Evolutionary conservation across 2,113 vertebrate genomes (phyloP).

Genomic region (Oreochromis spilurus): DNA sequence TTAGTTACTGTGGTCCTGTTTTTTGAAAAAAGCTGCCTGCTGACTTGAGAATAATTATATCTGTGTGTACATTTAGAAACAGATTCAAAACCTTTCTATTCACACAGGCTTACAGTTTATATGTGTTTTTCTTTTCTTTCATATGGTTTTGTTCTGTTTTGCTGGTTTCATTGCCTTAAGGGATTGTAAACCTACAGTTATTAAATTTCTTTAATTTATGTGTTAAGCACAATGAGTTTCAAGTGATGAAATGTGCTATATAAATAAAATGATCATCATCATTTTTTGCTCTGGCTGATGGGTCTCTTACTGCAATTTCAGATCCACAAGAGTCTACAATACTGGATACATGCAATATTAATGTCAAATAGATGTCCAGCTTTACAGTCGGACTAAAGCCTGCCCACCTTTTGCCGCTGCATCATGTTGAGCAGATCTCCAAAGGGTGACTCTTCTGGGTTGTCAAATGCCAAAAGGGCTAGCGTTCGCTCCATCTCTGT

Average conservation of each 20-base stretch:
- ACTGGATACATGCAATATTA: not conserved
- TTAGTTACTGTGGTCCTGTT: not conserved
- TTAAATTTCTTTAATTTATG: not conserved
- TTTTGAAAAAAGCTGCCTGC: rapidly evolving
- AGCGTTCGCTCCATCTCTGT: conserved; percentile 97
- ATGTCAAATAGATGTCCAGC: not conserved
- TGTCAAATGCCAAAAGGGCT: conserved; percentile 94
- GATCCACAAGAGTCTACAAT: not conserved
- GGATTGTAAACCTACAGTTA: not conserved
- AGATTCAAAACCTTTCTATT: not conserved
- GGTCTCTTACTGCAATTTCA: not conserved
- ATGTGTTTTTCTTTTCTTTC: not conserved
- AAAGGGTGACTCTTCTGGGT: conserved; percentile 95
- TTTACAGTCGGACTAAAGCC: rapidly evolving
- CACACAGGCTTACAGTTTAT: not conserved
- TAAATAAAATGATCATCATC: not conserved
- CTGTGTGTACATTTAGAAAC: not conserved
- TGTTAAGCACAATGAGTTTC: not conserved
- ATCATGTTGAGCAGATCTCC: conserved; percentile 98
- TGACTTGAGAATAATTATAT: not conserved
- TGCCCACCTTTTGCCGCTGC: conserved; percentile 87
- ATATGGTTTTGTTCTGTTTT: not conserved
- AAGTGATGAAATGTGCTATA: not conserved
- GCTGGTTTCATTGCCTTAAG: not conserved
- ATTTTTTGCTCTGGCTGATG: not conserved